Percentiles rank a stretch among this genome's conserved stretches.
Conservation (phyloP, 35 echinoderm and acorn worm genomes). For the Lytechinus pictus region DNA sequence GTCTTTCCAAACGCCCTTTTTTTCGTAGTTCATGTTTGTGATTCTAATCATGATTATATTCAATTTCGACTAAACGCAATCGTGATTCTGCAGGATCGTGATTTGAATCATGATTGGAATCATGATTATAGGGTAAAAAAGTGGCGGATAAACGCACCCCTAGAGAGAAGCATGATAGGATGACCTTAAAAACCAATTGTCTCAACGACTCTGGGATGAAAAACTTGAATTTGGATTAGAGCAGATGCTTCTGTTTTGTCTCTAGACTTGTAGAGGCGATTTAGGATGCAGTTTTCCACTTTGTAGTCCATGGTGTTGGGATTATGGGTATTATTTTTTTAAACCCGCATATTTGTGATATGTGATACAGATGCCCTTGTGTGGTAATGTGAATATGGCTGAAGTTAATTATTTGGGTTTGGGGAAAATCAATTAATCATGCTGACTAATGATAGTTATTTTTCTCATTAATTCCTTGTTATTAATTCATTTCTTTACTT, state of each 20-base stretch:
- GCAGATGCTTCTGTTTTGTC: background rate
- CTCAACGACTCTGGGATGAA: background rate
- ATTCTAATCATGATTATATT: too few species aligned
- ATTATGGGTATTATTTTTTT: background rate
- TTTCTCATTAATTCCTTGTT: background rate
- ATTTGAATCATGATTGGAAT: too few species aligned
- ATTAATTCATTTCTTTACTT: background rate
- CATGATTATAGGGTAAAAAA: too few species aligned
- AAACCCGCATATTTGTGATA: background rate
- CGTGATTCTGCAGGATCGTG: too few species aligned
- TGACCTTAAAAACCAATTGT: slow-evolving; percentile 13
- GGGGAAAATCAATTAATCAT: background rate
- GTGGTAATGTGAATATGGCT: background rate
- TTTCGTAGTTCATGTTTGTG: too few species aligned
- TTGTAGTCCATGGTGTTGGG: background rate
- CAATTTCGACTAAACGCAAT: too few species aligned
- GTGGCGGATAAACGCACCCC: too few species aligned
- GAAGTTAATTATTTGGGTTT: background rate
- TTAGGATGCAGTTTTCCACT: background rate
- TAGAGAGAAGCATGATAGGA: background rate
- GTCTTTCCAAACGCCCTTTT: too few species aligned
- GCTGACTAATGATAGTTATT: background rate
- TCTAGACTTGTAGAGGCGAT: background rate
- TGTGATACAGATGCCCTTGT: background rate
- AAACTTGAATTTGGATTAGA: background rate